phyloP scores from a whole-genome alignment of 2,888 invertebrate genomes.

The Panzeria rudis region DNA sequence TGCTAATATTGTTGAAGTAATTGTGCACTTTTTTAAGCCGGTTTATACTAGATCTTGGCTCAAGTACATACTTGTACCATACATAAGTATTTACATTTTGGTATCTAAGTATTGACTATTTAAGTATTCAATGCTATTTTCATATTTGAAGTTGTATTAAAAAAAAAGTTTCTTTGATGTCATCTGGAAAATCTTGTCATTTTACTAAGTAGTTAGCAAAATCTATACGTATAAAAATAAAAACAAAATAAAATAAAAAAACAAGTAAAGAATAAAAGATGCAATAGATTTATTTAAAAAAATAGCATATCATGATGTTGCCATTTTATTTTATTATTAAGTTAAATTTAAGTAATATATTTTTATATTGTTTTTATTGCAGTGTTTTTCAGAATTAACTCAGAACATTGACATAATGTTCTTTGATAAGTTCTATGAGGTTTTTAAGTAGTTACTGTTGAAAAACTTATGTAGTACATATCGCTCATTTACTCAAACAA shows the following conservation, averaged over 20 bases:
- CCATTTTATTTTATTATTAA: conserved; percentile 61
- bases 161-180: conserved; percentile 50
- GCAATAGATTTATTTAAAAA: conserved; percentile 2
- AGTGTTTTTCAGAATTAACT: background rate
- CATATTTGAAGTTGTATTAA: conserved; percentile 33
- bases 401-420: background rate
- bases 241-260: conserved; percentile 13
- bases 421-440: background rate
- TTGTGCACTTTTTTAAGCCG: conserved; percentile 57
- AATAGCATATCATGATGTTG: conserved; percentile 56
- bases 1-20: conserved; percentile 36
- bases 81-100: conserved; percentile 51
- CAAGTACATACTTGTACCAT: conserved; percentile 20
- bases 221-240: background rate
- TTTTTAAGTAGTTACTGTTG: too few relatives aligned
- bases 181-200: conserved; percentile 56
- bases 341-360: conserved; percentile 4
- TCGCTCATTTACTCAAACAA: too few relatives aligned
- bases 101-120: conserved; percentile 54
- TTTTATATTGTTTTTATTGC: background rate
- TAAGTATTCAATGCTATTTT: conserved; percentile 51
- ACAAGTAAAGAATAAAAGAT: conserved; percentile 22
- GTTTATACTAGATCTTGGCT: conserved; percentile 54
- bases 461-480: too few relatives aligned
- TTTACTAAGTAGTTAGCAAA: conserved; percentile 32